phyloP scores from a whole-genome alignment of 2,113 vertebrate species.

The Proterorhinus semilunaris region DNA sequence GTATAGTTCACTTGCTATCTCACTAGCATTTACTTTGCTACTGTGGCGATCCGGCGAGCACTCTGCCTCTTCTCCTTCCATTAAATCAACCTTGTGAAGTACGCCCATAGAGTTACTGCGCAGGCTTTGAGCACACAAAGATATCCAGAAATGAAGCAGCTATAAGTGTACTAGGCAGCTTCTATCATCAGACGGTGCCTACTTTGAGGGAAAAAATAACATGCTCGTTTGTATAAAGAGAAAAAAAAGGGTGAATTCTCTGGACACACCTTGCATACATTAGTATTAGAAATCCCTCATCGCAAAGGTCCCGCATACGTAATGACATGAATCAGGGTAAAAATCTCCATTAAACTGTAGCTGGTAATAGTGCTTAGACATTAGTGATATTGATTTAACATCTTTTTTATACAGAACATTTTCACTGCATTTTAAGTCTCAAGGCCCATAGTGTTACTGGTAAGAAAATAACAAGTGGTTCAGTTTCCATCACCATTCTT shows the following conservation, averaged over 20 bases:
- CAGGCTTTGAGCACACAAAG: no score
- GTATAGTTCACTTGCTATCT: no score
- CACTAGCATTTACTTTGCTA: no score
- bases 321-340: conserved; percentile 49
- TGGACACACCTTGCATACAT: conserved; percentile 16
- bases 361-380: conserved; percentile 41
- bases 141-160: no score
- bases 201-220: no score
- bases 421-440: conserved; percentile 31
- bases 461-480: conserved; percentile 26
- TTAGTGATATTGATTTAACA: conserved; percentile 7
- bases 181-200: no score
- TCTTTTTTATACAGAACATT: conserved; percentile 18
- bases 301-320: conserved; percentile 12
- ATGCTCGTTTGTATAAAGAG: neutral
- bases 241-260: neutral
- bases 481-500: conserved; percentile 7
- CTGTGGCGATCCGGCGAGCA: no score
- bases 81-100: no score
- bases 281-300: conserved; percentile 46
- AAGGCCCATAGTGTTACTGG: conserved; percentile 23
- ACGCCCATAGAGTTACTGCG: no score
- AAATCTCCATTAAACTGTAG: conserved; percentile 52
- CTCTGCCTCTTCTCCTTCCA: no score
- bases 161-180: no score